Conservation (phyloP, 2,797 vertebrate species). For the Xyrichtys novacula region DNA sequence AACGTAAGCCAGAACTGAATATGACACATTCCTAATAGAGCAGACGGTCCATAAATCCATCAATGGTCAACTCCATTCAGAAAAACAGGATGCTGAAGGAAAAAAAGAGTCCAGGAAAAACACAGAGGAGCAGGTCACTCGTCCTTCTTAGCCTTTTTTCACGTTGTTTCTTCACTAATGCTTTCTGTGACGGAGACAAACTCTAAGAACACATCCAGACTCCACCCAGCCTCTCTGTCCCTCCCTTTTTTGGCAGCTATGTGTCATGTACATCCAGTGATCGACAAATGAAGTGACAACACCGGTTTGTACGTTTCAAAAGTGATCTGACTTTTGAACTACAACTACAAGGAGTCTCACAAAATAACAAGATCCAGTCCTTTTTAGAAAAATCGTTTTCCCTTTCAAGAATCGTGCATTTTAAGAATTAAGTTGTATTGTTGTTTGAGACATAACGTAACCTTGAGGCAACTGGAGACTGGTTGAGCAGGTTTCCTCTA, state of each 20-base stretch:
- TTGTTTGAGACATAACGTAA: neutral
- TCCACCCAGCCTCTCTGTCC: slow-evolving; percentile 42
- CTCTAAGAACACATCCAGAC: slow-evolving; percentile 7
- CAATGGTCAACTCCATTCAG: neutral
- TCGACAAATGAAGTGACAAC: slow-evolving; percentile 14
- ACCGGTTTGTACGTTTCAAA: slow-evolving; percentile 3
- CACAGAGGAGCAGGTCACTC: neutral
- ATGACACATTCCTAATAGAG: slow-evolving; percentile 42
- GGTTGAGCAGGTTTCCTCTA: slow-evolving; percentile 54
- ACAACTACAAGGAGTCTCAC: neutral
- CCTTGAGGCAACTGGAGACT: slow-evolving; percentile 19
- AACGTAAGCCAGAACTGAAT: slow-evolving; percentile 28
- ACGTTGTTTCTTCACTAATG: slow-evolving; percentile 23
- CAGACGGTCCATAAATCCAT: neutral
- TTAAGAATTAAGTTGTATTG: neutral
- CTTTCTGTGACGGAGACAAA: slow-evolving; percentile 5
- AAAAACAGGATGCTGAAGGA: neutral
- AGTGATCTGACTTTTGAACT: neutral
- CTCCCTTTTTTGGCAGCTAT: slow-evolving; percentile 1
- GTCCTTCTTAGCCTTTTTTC: slow-evolving; percentile 6
- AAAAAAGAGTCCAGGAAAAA: slow-evolving; percentile 10
- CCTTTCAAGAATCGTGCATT: too few species aligned
- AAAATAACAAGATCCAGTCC: too few species aligned
- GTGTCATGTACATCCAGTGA: neutral
- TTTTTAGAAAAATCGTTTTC: too few species aligned